Evolutionary conservation across 2,888 invertebrate genomes (phyloP).

Genomic region (Trimorus sp.): DNA sequence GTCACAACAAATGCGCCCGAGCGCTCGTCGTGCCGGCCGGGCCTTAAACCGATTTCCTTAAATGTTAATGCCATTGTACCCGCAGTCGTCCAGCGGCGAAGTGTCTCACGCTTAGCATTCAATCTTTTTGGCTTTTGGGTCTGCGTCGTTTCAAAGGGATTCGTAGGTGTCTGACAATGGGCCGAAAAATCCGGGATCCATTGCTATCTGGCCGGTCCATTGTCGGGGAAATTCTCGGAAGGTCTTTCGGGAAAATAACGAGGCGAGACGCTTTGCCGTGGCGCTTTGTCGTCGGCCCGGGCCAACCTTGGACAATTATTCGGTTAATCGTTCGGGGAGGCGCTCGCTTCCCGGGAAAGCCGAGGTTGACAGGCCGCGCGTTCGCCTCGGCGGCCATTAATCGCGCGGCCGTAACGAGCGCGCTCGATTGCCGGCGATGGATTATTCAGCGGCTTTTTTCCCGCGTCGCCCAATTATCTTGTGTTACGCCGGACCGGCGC

Average conservation of each 20-base stretch:
- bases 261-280: slow-evolving; percentile 29
- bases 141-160: slow-evolving; percentile 30
- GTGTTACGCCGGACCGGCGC: slow-evolving; percentile 23
- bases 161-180: slow-evolving; percentile 58
- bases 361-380: background rate
- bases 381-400: slow-evolving; percentile 1
- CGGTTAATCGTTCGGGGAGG: slow-evolving; percentile 47
- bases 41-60: slow-evolving; percentile 77
- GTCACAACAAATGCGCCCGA: slow-evolving; percentile 62
- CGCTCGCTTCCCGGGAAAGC: slow-evolving; percentile 35
- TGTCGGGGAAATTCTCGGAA: slow-evolving; percentile 77
- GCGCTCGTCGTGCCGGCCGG: background rate
- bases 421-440: slow-evolving; percentile 6
- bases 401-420: background rate
- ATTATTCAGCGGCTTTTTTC: slow-evolving; percentile 6
- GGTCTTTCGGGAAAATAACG: slow-evolving; percentile 73
- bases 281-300: slow-evolving; percentile 38
- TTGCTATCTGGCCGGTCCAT: slow-evolving; percentile 57
- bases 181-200: slow-evolving; percentile 54
- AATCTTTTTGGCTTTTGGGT: slow-evolving; percentile 52
- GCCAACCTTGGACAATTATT: slow-evolving; percentile 40
- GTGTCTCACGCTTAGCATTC: slow-evolving; percentile 56
- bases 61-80: slow-evolving; percentile 78
- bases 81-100: slow-evolving; percentile 63
- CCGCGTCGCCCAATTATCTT: slow-evolving; percentile 33